Conservation (phyloP, 2,113 vertebrate genomes). For the Patagioenas fasciata region DNA sequence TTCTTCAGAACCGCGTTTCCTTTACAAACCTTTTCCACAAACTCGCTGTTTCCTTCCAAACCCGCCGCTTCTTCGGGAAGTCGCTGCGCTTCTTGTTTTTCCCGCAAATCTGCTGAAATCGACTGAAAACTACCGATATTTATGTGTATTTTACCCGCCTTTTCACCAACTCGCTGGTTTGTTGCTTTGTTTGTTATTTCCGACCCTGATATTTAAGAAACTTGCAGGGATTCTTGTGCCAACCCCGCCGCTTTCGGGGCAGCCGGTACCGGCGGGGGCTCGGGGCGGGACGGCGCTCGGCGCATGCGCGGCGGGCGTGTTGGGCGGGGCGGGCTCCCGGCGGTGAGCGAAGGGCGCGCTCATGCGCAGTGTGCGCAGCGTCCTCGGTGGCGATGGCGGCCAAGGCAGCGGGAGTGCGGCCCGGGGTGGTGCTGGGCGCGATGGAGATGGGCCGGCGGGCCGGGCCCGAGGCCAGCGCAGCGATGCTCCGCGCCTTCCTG, state of each 20-base stretch:
- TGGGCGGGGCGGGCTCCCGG: not conserved
- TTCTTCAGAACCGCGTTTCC: not conserved
- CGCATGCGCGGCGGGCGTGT: not conserved
- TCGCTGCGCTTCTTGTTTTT: not conserved
- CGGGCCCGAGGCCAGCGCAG: constrained; percentile 73
- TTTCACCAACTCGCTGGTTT: not conserved
- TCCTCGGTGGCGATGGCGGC: not conserved
- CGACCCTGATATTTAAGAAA: rapidly evolving
- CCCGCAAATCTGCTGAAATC: not conserved
- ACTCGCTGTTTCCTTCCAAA: not conserved
- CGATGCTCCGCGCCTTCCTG: constrained; percentile 80
- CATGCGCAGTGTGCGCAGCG: not conserved
- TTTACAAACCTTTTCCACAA: not conserved
- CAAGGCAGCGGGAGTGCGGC: not conserved
- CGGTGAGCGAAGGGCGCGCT: not conserved
- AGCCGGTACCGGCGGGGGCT: no score
- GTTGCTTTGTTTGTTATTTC: no score
- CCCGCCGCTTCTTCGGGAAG: not conserved
- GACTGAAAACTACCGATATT: not conserved
- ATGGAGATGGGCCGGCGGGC: constrained; percentile 89
- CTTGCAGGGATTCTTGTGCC: no score
- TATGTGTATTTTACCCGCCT: not conserved
- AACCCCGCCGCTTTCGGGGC: no score
- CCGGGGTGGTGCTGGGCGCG: constrained; percentile 83
- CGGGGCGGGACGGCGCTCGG: no score